Base-by-base conservation (phyloP, 2,888 invertebrate species). In the Diaphora mendica region DNA sequence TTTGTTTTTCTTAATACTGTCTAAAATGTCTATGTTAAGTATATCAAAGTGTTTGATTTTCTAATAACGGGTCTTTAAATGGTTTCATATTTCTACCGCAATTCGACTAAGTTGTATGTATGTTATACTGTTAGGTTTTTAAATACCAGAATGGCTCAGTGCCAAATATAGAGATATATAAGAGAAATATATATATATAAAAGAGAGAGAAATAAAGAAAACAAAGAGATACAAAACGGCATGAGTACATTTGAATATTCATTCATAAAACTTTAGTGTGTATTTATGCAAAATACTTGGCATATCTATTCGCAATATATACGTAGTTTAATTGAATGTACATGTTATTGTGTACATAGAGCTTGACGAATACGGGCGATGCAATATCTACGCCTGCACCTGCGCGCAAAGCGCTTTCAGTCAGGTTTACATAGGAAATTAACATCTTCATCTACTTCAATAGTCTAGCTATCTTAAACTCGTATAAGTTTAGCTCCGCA, bases 391-490 rank as follows among this genome's bases (percentile, higher is more conserved):
- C 68, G 76, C 39, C 70, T 79, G 77, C 85, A 86, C 84, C 85
- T 86, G 87, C 79, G 82, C 78, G 77, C 81, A 82, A 83, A 81
- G 84, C 82, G 73, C 84, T 85, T 75, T 77, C 82, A 76, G 65
- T 73, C 76, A 81, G 80, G 85, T 85, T 89, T 87, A 86, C 86
- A 83, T 86, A 88, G 88, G 85, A 89, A 90, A 90, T 90, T 90
- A 90, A 88, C 89, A 86, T 87, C 86, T 84, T 83, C 82, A 82
- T 82, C 83, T 84, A 81, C 79, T 84, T 76, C 80, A 82, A 83
- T 83, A 78, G 75, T 75, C 69, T 75, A 13, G 75, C 76, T 51
- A 77, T 79, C 79, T 79, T 82, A 78, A 76, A 71, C 59, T 59
- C 59, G 17, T 62, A 26, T 71, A 76, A 44, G 77, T 75, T 71